Percentiles rank a stretch among this genome's conserved stretches.
These are phyloP conservation scores for Sylvia atricapilla DNA, from an alignment of 2,113 vertebrate genomes.

Conservation along the genomic window DNA sequence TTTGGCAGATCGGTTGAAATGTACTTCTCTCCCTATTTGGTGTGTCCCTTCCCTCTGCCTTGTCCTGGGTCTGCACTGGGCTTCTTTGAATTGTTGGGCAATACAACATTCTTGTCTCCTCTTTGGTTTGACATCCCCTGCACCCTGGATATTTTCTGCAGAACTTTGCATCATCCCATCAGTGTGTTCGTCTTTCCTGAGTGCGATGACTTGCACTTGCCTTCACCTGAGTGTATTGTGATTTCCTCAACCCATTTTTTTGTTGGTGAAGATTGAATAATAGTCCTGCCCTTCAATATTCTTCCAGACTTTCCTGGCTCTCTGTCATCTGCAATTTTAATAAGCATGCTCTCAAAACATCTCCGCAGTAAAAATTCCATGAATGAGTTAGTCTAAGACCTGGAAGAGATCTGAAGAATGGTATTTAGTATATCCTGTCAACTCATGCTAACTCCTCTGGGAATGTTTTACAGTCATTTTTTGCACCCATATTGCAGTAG, in stretches of 20 bases:
- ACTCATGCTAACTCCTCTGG: neutral
- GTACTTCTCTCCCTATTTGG: rapidly evolving
- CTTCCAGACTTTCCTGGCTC: neutral
- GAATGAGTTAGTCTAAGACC: neutral
- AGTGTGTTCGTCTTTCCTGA: neutral
- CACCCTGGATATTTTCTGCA: neutral
- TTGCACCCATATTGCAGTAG: neutral
- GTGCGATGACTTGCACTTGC: neutral
- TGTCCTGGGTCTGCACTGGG: rapidly evolving
- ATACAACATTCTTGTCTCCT: neutral
- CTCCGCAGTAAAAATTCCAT: neutral
- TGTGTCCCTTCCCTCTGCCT: neutral
- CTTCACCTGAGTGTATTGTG: neutral
- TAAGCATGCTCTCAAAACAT: neutral
- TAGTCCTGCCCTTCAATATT: neutral
- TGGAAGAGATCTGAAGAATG: neutral
- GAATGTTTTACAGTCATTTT: neutral
- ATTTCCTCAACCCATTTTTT: neutral
- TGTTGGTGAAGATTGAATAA: neutral
- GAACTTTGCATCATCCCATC: neutral
- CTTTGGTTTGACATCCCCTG: neutral
- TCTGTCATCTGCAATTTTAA: neutral
- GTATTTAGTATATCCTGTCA: neutral
- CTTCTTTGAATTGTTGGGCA: neutral
- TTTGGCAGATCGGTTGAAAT: neutral